A percentile compares a stretch with the other conserved stretches of the same genome.
Conservation (phyloP, 2,888 invertebrate genomes). For the Caenorhabditis zanzibari region DNA sequence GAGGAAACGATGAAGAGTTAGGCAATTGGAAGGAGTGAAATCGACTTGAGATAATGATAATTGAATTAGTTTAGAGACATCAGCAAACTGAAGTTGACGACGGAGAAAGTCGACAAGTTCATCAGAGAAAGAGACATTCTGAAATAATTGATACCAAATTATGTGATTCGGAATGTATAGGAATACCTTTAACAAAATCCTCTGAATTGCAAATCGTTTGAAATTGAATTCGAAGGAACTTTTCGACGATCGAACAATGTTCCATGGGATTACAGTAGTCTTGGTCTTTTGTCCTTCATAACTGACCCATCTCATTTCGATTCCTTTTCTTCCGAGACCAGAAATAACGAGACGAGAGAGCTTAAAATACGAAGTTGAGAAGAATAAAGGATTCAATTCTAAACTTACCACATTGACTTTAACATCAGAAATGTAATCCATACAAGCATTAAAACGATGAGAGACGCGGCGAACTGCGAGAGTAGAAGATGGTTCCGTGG, state of each 20-base stretch:
- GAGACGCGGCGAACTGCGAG: slow-evolving; percentile 61
- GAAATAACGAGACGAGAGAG: slow-evolving; percentile 68
- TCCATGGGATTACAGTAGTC: slow-evolving; percentile 56
- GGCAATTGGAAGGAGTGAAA: slow-evolving; percentile 65
- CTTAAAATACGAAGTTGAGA: slow-evolving; percentile 40
- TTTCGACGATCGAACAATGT: slow-evolving; percentile 3
- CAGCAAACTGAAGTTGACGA: slow-evolving; percentile 55
- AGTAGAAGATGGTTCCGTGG: slow-evolving; percentile 47
- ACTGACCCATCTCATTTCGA: slow-evolving; percentile 69
- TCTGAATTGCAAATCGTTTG: slow-evolving; percentile 62
- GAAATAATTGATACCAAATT: slow-evolving; percentile 14
- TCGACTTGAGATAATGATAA: slow-evolving; percentile 66
- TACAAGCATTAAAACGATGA: slow-evolving; percentile 59
- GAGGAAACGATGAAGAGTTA: slow-evolving; percentile 68
- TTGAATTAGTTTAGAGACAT: slow-evolving; percentile 61
- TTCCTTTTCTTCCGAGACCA: slow-evolving; percentile 56
- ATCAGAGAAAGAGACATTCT: slow-evolving; percentile 66
- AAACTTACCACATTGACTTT: slow-evolving; percentile 40
- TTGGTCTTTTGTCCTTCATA: slow-evolving; percentile 65
- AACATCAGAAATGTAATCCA: slow-evolving; percentile 49
- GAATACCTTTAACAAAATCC: slow-evolving; percentile 65
- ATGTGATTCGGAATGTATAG: not conserved
- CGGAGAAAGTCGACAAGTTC: slow-evolving; percentile 68
- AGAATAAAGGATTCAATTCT: not conserved
- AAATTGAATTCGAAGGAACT: slow-evolving; percentile 63